A percentile compares a stretch with the other conserved stretches of the same genome.
These are phyloP conservation scores for Nannoperca obscura DNA, from an alignment of 2,797 vertebrate genomes.

Conservation along the genomic window DNA sequence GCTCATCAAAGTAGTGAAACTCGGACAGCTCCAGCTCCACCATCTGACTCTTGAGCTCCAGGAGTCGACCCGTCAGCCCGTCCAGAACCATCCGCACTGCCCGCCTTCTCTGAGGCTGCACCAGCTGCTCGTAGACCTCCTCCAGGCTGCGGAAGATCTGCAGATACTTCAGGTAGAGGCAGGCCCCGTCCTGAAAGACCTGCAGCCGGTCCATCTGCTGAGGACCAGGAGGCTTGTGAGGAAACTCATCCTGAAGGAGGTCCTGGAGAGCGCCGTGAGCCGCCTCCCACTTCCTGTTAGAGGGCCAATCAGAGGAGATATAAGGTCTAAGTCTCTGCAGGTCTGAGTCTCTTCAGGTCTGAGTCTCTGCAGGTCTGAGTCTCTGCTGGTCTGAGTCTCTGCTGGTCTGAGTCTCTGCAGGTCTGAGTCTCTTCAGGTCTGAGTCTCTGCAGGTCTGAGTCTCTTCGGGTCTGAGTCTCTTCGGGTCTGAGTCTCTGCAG, in stretches of 20 bases:
- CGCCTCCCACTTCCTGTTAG: neutral
- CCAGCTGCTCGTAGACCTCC: neutral
- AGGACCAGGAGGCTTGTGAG: neutral
- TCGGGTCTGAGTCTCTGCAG: no score
- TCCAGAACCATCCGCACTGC: neutral
- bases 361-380: no score
- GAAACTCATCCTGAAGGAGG: neutral
- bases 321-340: neutral
- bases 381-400: no score
- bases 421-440: no score
- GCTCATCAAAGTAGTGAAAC: slow-evolving; percentile 2
- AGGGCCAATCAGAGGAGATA: neutral
- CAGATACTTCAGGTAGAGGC: slow-evolving; percentile 7
- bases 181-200: neutral
- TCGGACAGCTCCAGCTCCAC: slow-evolving; percentile 6
- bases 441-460: no score
- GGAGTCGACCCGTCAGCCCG: neutral
- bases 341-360: no score
- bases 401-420: no score
- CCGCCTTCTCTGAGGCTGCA: slow-evolving; percentile 2
- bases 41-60: slow-evolving; percentile 9
- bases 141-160: neutral
- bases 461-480: no score
- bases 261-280: neutral
- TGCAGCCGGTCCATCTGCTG: neutral